These are phyloP conservation scores for Meles meles DNA, from an alignment of 2,113 vertebrate species.

Conservation along the genomic window DNA sequence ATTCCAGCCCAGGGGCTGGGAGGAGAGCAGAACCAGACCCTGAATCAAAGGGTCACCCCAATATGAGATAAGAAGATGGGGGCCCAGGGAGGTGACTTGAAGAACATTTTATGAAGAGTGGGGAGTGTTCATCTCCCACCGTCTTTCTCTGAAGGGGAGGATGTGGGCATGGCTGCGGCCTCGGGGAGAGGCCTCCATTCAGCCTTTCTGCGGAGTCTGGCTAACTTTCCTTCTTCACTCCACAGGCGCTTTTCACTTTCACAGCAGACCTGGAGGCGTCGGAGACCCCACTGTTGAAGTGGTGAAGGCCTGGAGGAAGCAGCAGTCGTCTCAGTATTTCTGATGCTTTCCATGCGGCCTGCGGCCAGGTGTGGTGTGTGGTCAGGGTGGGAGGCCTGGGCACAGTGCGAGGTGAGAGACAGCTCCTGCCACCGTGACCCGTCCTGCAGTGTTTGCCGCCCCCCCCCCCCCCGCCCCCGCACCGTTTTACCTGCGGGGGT, in stretches of 20 bases:
- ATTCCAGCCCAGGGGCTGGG: not conserved
- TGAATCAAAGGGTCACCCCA: not conserved
- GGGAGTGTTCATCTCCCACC: not conserved
- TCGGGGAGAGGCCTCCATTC: no score
- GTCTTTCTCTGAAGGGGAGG: not conserved
- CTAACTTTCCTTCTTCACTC: not conserved
- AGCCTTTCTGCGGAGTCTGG: not conserved
- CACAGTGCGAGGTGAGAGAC: no score
- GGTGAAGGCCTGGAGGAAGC: not conserved
- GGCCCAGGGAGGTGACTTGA: not conserved
- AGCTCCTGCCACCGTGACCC: rapidly evolving
- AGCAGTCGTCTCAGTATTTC: not conserved
- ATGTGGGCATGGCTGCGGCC: not conserved
- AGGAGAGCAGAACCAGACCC: not conserved
- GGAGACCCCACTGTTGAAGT: not conserved
- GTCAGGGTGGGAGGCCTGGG: not conserved
- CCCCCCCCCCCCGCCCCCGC: no score
- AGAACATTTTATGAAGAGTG: not conserved
- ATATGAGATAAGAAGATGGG: no score
- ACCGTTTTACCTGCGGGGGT: rapidly evolving
- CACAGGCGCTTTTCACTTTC: not conserved
- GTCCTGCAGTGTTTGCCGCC: rapidly evolving
- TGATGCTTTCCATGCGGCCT: not conserved
- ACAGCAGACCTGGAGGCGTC: not conserved
- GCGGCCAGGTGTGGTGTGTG: no score